Base-by-base conservation (phyloP, 2,113 vertebrate genomes). In the Neomonachus schauinslandi region DNA sequence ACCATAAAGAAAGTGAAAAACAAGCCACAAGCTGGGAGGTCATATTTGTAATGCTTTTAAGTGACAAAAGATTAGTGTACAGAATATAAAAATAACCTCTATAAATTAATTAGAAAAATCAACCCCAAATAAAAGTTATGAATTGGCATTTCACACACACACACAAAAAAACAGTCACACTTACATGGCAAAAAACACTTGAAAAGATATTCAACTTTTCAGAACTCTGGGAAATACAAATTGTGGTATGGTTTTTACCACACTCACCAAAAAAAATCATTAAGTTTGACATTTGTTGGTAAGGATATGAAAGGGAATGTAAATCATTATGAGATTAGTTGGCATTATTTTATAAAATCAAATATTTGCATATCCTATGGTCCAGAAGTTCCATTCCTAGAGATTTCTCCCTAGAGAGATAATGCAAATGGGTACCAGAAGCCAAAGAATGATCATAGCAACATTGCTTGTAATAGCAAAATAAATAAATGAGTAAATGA, bases 31-130 rank as follows among this genome's bases (percentile, higher is more conserved):
- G 76, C 31, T 53, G 16, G n/a, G 7, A 57, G 57, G 65, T 71
- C 15, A 53, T 74, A 86, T 55, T 49, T 86, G 12, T 65, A 82
- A 55, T 10, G 86, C 6, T 89, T 87, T 82, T 28, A 81, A 76
- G 14, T 81, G 51, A 92, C 13, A 81, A 92, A 74, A 19, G 4
- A 55, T 94, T 53, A 55, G 8, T 59, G 4, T 65, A 87, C 4
- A 59, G 18, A 81, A 26, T 76, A 53, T 65, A 24, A 72, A 90
- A 63, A 84, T 1, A 74, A 83, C 0, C 19, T 7, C 15, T 57
- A 81, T 13, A 81, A 51, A 90, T 80, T 85, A 81, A 80, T 81
- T 39, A 80, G 42, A 69, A 95, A 94, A 76, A 24, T 81, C n/a
- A 95, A 77, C 16, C 26, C 31, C 79, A 82, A 55, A 80, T 16